Percentiles rank a stretch among this genome's conserved stretches.
Evolutionary conservation across 2,797 vertebrate genomes (phyloP).

Genomic region (Leptodactylus fallax): DNA sequence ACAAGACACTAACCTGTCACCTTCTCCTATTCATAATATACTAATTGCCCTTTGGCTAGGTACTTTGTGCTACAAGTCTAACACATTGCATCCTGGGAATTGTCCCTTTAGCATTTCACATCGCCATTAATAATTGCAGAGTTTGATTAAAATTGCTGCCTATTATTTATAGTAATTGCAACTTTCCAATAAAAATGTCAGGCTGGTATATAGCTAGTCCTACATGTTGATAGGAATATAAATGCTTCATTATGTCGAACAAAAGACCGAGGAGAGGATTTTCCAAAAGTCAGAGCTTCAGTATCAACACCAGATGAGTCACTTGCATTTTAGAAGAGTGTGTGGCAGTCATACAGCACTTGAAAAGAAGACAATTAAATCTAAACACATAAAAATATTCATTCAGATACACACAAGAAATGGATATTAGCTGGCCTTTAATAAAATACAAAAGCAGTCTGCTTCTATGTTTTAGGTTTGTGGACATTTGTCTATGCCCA

Average conservation of each 20-base stretch:
- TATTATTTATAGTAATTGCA: slow-evolving; percentile 67
- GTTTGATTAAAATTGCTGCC: slow-evolving; percentile 66
- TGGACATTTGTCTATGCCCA: too few relatives aligned
- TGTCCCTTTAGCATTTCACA: slow-evolving; percentile 51
- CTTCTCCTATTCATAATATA: background rate
- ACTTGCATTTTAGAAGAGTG: slow-evolving; percentile 10
- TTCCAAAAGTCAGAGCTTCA: slow-evolving; percentile 11
- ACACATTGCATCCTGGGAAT: slow-evolving; percentile 20
- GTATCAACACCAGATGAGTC: slow-evolving; percentile 2
- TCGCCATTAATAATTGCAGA: slow-evolving; percentile 59
- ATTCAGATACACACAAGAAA: background rate
- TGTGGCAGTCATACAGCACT: background rate
- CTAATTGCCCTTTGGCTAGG: slow-evolving; percentile 30
- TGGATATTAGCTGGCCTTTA: too few relatives aligned
- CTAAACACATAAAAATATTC: background rate
- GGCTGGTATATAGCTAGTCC: slow-evolving; percentile 63
- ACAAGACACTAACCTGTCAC: slow-evolving; percentile 51
- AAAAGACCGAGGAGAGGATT: slow-evolving; percentile 20
- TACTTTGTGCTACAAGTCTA: background rate
- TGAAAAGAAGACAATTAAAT: background rate
- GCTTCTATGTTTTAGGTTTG: too few relatives aligned
- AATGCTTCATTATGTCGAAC: slow-evolving; percentile 40
- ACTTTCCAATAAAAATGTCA: slow-evolving; percentile 68
- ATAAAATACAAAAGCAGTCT: too few relatives aligned
- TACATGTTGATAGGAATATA: slow-evolving; percentile 49